Evolutionary conservation across 2,888 invertebrate species (phyloP), one percentile per base, ranked within the genome.

Genomic region (Hirtodrosophila alboralis): DNA sequence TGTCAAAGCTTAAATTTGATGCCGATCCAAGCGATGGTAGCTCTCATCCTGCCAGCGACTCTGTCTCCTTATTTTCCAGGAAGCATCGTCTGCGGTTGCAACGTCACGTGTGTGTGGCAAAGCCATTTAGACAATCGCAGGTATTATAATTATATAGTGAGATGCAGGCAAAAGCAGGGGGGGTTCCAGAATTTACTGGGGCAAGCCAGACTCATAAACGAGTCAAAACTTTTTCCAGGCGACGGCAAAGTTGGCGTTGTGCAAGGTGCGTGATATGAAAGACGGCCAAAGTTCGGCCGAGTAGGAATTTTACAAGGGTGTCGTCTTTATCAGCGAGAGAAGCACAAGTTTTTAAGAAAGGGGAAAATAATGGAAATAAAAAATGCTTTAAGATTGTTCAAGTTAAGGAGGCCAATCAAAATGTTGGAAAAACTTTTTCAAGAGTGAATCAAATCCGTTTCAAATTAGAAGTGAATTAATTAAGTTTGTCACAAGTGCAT

Each of bases 51-150:
- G 28, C 40, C 18, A 14, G 5, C 1, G 3, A 12, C n/a, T 12
- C 2, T n/a, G 4, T 14, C 12, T 41, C 12, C 23, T 12, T 1
- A 7, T 30, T 48, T 10, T 23, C 7, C 12, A 36, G 47, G 5
- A 14, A 26, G 44, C 31, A 27, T 26, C 27, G 64, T 65, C 52
- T 84, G 79, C 53, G 83, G 79, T 72, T 58, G 64, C 61, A 65
- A 58, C 45, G 65, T 72, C 85, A 79, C 79, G 79, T 79, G 64
- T 79, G 77, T 72, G 65, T 57, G 61, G 66, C 54, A 12, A 59
- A 64, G 72, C 78, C 63, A 72, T 81, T 75, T 68, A 78, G 75
- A 84, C 85, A 84, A 84, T 75, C 57, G 65, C 85, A 66, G 79
- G 78, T 64, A 71, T 77, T 75, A 84, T 78, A 84, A 79, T 84